A percentile compares a stretch with the other conserved stretches of the same genome.
Conservation (phyloP, 2,888 invertebrate genomes). For the Adela reaumurella region DNA sequence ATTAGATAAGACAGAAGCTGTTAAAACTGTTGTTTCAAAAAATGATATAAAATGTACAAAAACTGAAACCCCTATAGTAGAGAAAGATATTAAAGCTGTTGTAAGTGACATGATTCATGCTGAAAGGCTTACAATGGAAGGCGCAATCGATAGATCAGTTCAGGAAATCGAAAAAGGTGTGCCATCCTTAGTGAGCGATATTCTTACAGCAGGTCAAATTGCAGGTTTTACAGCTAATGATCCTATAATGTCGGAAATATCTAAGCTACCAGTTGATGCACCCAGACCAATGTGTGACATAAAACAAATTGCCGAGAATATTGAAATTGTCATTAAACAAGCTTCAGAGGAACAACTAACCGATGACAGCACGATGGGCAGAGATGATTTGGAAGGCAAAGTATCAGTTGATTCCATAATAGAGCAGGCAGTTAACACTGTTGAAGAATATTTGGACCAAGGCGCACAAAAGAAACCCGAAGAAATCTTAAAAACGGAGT, state of each 20-base stretch:
- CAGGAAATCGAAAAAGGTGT: too few relatives aligned
- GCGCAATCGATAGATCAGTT: constrained; percentile 46
- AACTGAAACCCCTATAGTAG: constrained; percentile 31
- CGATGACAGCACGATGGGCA: background rate
- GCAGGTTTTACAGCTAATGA: too few relatives aligned
- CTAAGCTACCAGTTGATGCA: too few relatives aligned
- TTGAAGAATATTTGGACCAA: constrained; percentile 35
- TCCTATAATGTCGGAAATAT: too few relatives aligned
- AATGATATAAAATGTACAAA: too few relatives aligned
- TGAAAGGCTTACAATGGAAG: constrained; percentile 44
- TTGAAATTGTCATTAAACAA: constrained; percentile 50
- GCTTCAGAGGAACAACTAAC: constrained; percentile 35
- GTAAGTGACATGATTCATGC: constrained; percentile 37
- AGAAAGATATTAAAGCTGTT: constrained; percentile 35
- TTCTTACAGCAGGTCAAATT: too few relatives aligned
- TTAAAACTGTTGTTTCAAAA: too few relatives aligned
- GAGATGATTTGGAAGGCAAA: constrained; percentile 27
- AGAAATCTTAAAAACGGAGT: constrained; percentile 22
- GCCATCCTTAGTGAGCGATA: too few relatives aligned
- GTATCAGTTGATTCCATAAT: constrained; percentile 49
- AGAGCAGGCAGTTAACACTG: constrained; percentile 42
- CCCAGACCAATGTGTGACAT: constrained; percentile 44
- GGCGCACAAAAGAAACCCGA: constrained; percentile 26
- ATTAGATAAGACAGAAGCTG: too few relatives aligned
- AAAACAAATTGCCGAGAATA: constrained; percentile 52